These are phyloP conservation scores for Polydrusus cervinus DNA, from an alignment of 2,888 invertebrate species.

Conservation along the genomic window DNA sequence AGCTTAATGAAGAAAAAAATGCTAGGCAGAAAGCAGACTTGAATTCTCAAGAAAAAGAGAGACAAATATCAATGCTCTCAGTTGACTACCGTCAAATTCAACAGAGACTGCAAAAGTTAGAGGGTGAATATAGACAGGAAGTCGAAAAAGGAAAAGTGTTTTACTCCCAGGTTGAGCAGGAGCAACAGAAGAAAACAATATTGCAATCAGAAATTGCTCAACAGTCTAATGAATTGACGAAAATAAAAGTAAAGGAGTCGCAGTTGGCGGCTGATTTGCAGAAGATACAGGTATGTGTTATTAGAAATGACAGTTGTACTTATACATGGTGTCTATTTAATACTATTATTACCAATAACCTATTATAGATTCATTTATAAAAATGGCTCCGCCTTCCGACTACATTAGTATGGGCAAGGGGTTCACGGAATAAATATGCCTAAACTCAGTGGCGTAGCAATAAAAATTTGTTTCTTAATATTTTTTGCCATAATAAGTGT, in stretches of 20 bases:
- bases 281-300: constrained; percentile 69
- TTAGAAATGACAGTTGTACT: no score
- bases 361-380: no score
- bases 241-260: constrained; percentile 82
- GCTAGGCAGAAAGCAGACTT: constrained; percentile 91
- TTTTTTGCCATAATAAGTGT: no score
- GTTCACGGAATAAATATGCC: no score
- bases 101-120: constrained; percentile 89
- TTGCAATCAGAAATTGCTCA: constrained; percentile 87
- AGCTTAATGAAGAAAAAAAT: constrained; percentile 92
- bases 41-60: constrained; percentile 91
- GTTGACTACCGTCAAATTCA: constrained; percentile 97
- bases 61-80: constrained; percentile 94
- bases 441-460: no score
- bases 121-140: constrained; percentile 93
- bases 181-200: constrained; percentile 88
- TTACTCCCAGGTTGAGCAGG: constrained; percentile 92
- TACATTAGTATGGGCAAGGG: no score
- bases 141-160: constrained; percentile 88
- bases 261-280: constrained; percentile 81
- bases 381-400: no score
- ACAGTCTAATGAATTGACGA: constrained; percentile 81
- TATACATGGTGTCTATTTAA: no score
- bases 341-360: no score
- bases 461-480: no score